Evolutionary conservation across 2,888 invertebrate genomes (phyloP).

Genomic region (Podotricha telesiphe): DNA sequence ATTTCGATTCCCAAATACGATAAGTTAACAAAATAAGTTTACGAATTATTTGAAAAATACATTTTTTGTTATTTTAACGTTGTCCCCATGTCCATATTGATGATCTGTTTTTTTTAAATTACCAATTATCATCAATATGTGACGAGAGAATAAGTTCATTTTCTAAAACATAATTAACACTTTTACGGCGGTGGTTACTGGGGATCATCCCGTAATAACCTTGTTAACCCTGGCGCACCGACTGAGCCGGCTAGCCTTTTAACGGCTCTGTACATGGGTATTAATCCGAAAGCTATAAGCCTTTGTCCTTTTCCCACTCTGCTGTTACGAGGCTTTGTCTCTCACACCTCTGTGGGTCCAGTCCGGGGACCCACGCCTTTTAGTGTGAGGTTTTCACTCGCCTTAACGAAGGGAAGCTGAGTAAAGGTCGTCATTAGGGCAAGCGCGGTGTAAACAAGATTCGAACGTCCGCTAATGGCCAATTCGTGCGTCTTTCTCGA

Average conservation of each 20-base stretch:
- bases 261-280: slow-evolving; percentile 81
- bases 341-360: slow-evolving; percentile 74
- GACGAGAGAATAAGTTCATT: slow-evolving; percentile 64
- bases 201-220: slow-evolving; percentile 83
- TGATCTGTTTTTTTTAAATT: slow-evolving; percentile 8
- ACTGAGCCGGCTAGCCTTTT: slow-evolving; percentile 80
- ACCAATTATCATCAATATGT: slow-evolving; percentile 22
- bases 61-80: background rate
- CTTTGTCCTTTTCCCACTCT: slow-evolving; percentile 73
- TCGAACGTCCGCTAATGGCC: slow-evolving; percentile 84
- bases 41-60: background rate
- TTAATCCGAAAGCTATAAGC: slow-evolving; percentile 82
- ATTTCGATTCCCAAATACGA: too few relatives aligned
- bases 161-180: slow-evolving; percentile 80
- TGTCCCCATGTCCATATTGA: background rate
- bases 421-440: slow-evolving; percentile 85
- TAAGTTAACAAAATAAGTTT: too few relatives aligned
- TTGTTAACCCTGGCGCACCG: slow-evolving; percentile 82
- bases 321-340: slow-evolving; percentile 61
- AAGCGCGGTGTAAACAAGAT: slow-evolving; percentile 84
- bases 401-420: slow-evolving; percentile 84
- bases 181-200: slow-evolving; percentile 80
- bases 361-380: slow-evolving; percentile 78
- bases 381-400: slow-evolving; percentile 83
- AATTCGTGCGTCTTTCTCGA: slow-evolving; percentile 81